Conservation (phyloP, 2,113 vertebrate species). For the Hyperopisus bebe region DNA sequence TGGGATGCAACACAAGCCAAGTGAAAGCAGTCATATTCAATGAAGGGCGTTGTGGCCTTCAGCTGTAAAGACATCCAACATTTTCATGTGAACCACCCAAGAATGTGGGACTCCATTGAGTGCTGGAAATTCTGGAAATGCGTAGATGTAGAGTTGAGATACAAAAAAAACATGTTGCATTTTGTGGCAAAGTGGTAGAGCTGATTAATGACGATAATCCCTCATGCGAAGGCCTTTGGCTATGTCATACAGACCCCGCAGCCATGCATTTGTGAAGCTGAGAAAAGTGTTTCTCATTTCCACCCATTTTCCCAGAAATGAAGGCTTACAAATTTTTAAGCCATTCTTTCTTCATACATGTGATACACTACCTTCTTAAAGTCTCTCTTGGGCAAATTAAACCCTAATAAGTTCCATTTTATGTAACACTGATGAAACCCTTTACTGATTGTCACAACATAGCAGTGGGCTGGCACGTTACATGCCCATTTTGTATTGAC, state of each 20-base stretch:
- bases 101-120: constrained; percentile 43
- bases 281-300: neutral
- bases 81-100: constrained; percentile 41
- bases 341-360: neutral
- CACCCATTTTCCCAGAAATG: neutral
- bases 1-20: constrained; percentile 32
- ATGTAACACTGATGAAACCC: neutral
- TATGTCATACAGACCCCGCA: neutral
- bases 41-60: constrained; percentile 38
- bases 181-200: constrained; percentile 11
- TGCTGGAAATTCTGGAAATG: constrained; percentile 45
- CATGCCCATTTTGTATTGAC: neutral
- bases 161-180: neutral
- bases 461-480: neutral
- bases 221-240: neutral
- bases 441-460: neutral
- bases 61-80: constrained; percentile 36
- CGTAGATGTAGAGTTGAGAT: constrained; percentile 24
- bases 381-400: neutral
- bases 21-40: constrained; percentile 40
- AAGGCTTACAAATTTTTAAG: neutral
- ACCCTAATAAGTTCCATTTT: neutral
- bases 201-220: neutral
- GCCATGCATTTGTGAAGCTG: neutral
- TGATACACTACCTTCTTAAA: neutral